Percentiles rank a stretch among this genome's conserved stretches.
Conservation (phyloP, 1,140 invertebrate genomes). For the Drosophila pseudoananassae region DNA sequence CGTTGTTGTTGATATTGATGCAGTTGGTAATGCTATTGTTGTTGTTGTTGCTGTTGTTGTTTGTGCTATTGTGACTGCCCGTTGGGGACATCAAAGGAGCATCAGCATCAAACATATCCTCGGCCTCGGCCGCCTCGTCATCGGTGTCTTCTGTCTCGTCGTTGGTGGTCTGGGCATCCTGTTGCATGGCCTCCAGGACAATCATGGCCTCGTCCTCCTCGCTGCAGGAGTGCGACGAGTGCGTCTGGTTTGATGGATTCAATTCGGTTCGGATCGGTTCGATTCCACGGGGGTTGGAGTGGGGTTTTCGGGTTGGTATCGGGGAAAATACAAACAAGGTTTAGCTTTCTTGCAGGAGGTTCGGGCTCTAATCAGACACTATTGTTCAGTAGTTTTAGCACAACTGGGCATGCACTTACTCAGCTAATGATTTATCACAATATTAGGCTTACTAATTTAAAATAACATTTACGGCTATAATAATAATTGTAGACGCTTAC, state of each 20-base stretch:
- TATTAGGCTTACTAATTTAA: conserved; percentile 51
- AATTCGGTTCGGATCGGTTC: conserved; percentile 19
- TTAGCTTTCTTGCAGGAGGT: conserved; percentile 64
- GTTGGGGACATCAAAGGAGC: conserved; percentile 75
- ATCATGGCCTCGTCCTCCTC: conserved; percentile 75
- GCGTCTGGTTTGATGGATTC: conserved; percentile 41
- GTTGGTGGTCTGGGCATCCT: conserved; percentile 69
- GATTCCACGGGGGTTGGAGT: conserved; percentile 16
- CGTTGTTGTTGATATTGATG: conserved; percentile 44
- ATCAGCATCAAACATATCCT: conserved; percentile 73
- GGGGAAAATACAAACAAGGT: conserved; percentile 63
- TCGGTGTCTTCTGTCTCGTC: conserved; percentile 69
- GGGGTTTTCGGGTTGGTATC: conserved; percentile 18
- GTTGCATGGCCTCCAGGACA: conserved; percentile 55
- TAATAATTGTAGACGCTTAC: conserved; percentile 31
- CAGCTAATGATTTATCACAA: conserved; percentile 50
- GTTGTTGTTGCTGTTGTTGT: conserved; percentile 40
- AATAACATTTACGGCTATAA: conserved; percentile 28
- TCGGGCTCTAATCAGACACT: conserved; percentile 39
- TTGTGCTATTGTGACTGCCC: conserved; percentile 65
- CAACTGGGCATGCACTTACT: conserved; percentile 65
- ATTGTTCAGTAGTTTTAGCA: conserved; percentile 38
- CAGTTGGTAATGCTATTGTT: conserved; percentile 15
- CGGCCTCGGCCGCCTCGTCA: conserved; percentile 68
- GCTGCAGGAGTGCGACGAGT: conserved; percentile 76